Evolutionary conservation across 2,888 invertebrate species (phyloP).

Genomic region (Xestia xanthographa): DNA sequence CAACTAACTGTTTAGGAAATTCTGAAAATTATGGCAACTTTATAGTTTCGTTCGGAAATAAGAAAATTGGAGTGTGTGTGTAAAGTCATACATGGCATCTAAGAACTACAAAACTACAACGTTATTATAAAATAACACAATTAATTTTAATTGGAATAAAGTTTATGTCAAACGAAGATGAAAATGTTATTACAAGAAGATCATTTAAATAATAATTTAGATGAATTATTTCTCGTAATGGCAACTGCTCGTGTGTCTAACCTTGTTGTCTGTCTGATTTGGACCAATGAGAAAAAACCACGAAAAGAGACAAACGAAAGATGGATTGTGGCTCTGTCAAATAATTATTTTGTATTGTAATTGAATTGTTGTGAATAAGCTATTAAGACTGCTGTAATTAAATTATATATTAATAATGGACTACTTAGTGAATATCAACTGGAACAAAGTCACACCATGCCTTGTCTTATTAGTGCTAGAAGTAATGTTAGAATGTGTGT

Average conservation of each 20-base stretch:
- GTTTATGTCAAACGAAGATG: neutral
- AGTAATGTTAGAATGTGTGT: slow-evolving; percentile 92
- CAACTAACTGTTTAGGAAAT: neutral
- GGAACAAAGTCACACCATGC: slow-evolving; percentile 92
- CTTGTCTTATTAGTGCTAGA: slow-evolving; percentile 92
- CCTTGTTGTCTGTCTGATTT: slow-evolving; percentile 81
- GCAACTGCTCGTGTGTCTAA: slow-evolving; percentile 49
- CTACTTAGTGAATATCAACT: slow-evolving; percentile 89
- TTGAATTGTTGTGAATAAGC: slow-evolving; percentile 75
- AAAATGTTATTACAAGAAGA: neutral
- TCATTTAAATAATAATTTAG: too few relatives aligned
- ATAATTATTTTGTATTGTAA: slow-evolving; percentile 84
- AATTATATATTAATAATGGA: slow-evolving; percentile 86
- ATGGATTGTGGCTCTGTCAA: slow-evolving; percentile 87
- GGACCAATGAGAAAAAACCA: slow-evolving; percentile 90
- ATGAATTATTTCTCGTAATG: slow-evolving; percentile 11
- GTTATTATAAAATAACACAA: neutral
- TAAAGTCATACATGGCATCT: neutral
- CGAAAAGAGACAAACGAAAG: slow-evolving; percentile 89
- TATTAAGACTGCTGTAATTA: slow-evolving; percentile 77
- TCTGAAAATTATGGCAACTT: slow-evolving; percentile 22
- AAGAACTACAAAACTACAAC: neutral
- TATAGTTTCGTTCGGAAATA: slow-evolving; percentile 26
- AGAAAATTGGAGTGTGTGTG: neutral
- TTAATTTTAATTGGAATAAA: neutral